Percentiles rank a stretch among this genome's conserved stretches.
Evolutionary conservation across 2,797 vertebrate genomes (phyloP).

Genomic region (Tiaroga cobitis): DNA sequence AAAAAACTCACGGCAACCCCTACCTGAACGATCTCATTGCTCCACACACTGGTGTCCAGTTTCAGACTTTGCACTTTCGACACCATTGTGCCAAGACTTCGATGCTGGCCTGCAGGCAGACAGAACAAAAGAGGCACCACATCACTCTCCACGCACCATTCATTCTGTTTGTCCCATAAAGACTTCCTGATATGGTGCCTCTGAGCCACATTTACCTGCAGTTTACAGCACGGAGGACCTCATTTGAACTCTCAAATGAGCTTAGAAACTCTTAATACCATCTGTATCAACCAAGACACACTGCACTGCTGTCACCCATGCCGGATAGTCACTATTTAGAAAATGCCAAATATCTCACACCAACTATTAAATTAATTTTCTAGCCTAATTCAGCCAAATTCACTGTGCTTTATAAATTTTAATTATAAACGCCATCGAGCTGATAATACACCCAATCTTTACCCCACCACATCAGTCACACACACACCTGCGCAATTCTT

Average conservation of each 20-base stretch:
- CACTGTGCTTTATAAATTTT: neutral
- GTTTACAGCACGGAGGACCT: conserved; percentile 31
- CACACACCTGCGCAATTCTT: conserved; percentile 92
- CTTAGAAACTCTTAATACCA: conserved; percentile 35
- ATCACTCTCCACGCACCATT: conserved; percentile 50
- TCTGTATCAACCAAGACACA: conserved; percentile 11
- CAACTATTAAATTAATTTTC: neutral
- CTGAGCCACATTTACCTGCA: conserved; percentile 46
- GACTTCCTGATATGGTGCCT: conserved; percentile 50
- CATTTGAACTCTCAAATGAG: conserved; percentile 27
- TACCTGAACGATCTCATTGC: conserved; percentile 98
- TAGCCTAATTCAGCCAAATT: neutral
- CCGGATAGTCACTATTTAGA: neutral
- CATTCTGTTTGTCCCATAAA: conserved; percentile 41
- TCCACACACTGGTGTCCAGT: conserved; percentile 96
- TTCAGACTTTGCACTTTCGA: conserved; percentile 98
- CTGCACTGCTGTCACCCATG: neutral
- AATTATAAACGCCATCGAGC: neutral
- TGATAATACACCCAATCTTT: neutral
- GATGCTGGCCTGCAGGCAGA: conserved; percentile 86
- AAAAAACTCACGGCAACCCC: conserved; percentile 42
- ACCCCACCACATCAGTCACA: neutral
- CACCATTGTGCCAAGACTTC: conserved; percentile 91
- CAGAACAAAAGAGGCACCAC: conserved; percentile 60
- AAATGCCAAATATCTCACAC: conserved; percentile 1